Evolutionary conservation across 2,888 invertebrate species (phyloP), one percentile per base, ranked within the genome.

Genomic region (Volucella zonaria): DNA sequence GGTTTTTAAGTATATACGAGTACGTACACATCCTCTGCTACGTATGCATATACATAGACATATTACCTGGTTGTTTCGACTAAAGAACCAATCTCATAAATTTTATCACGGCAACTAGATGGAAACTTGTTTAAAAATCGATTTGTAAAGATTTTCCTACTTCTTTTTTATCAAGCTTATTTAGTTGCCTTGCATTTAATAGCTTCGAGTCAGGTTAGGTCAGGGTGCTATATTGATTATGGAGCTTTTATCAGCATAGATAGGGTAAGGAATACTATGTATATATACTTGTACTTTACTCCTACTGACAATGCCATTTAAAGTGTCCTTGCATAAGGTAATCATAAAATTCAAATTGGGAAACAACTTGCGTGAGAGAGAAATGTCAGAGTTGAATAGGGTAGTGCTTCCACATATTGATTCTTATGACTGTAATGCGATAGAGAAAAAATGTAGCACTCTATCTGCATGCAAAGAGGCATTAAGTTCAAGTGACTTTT

Each of bases 51-150:
- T 14, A 18, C 10, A 51, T 18, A 18, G 1, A 51, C n/a, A 18
- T 18, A 3, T 3, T 14, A 10, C 14, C 0, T 6, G 18, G 8
- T 40, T 23, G 4, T 47, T 54, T 45, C 14, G 68, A 10, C 47
- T 49, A 15, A 70, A 43, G 31, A 59, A 40, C 47, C 73, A 79
- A 73, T 73, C 71, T 73, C 61, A 47, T 59, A 73, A 64, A 79
- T 59, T 59, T 45, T 40, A 66, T 79, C 59, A 67, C 64, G 56
- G 9, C 66, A 73, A 79, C 79, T 79, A 79, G 66, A 73, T 79
- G 79, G 66, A 66, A 73, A 73, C 71, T 79, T 79, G 38, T 79
- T 79, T 79, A 79, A 79, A 67, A 67, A 73, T 79, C 71, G 59
- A 79, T 73, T 79, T 78, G 40, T 61, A 15, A 61, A 45, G 43